phyloP scores from a whole-genome alignment of 2,113 vertebrate genomes.

The Petaurus breviceps region DNA sequence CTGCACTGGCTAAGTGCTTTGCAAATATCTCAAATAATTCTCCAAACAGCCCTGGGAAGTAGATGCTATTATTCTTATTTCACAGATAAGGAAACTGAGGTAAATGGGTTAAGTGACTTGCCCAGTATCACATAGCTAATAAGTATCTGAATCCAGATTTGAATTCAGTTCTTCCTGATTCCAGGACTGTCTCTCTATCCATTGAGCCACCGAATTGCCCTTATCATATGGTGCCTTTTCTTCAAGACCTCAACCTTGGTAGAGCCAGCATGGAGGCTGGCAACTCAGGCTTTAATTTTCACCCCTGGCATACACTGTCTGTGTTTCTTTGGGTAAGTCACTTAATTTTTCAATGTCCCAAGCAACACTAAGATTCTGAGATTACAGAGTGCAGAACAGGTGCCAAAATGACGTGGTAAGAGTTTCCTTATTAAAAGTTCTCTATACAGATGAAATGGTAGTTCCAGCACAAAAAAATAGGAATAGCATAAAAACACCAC shows the following conservation, averaged over 20 bases:
- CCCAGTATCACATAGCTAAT: background rate
- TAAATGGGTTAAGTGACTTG: background rate
- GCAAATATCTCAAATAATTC: background rate
- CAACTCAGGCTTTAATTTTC: too few relatives aligned
- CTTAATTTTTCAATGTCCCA: too few relatives aligned
- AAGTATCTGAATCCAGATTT: background rate
- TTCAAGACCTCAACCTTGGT: background rate
- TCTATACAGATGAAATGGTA: background rate
- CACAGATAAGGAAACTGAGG: background rate
- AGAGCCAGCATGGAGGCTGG: too few relatives aligned
- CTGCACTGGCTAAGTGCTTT: background rate
- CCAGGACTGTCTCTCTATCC: background rate
- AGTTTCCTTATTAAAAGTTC: background rate
- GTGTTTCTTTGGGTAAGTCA: background rate
- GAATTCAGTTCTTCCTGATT: background rate
- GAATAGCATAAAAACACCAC: background rate
- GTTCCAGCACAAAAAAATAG: background rate
- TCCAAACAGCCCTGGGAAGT: background rate
- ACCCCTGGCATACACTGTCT: background rate
- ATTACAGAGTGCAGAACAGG: background rate
- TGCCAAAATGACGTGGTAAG: background rate
- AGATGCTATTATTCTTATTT: background rate
- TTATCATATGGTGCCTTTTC: background rate
- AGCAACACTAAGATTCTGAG: background rate
- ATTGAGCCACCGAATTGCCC: background rate